Evolutionary conservation across 2,113 vertebrate species (phyloP).

Genomic region (Campylorhamphus procurvoides): DNA sequence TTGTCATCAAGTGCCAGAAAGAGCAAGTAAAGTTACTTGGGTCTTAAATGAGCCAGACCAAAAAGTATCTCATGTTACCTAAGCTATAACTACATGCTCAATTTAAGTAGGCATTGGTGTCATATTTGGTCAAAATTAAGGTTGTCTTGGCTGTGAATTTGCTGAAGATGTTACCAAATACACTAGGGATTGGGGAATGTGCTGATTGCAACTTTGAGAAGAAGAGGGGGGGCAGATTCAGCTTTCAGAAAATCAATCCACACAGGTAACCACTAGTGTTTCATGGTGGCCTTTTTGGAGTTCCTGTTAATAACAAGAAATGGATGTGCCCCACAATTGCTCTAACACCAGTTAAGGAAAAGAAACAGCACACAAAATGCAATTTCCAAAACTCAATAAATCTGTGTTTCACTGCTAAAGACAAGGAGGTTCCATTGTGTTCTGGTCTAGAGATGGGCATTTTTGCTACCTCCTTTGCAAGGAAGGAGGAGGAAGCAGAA

Average conservation of each 20-base stretch:
- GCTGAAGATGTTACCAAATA: not conserved
- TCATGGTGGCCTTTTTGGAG: not conserved
- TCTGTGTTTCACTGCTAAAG: not conserved
- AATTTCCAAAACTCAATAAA: not conserved
- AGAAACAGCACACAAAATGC: not conserved
- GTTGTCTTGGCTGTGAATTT: not conserved
- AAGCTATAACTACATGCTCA: not conserved
- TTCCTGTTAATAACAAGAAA: not conserved
- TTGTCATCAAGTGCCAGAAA: not conserved
- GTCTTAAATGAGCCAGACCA: constrained; percentile 1
- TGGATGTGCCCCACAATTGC: not conserved
- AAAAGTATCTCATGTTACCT: not conserved
- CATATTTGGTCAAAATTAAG: not conserved
- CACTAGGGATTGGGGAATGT: not conserved
- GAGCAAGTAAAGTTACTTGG: not conserved
- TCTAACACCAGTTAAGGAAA: not conserved
- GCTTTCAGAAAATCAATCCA: not conserved
- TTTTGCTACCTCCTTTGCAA: not conserved
- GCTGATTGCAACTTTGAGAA: not conserved
- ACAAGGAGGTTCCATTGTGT: not conserved
- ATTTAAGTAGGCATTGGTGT: not conserved
- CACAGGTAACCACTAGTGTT: not conserved
- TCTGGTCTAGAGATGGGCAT: not conserved
- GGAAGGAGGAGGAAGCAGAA: not conserved
- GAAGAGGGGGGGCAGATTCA: not conserved